Evolutionary conservation across 1,140 invertebrate genomes (phyloP).

Genomic region (Apis florea): DNA sequence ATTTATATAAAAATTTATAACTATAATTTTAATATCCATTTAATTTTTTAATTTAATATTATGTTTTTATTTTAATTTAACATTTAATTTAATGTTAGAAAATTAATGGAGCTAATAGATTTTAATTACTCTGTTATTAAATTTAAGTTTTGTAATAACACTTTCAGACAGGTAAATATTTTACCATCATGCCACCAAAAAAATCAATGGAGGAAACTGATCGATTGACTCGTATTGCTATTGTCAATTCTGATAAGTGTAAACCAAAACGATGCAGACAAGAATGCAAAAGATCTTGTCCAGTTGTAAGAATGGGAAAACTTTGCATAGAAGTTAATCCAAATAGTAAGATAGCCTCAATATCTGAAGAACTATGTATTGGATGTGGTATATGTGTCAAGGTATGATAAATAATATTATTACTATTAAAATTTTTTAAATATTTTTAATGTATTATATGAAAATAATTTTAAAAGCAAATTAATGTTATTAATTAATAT

Average conservation of each 20-base stretch:
- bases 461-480: too few relatives aligned
- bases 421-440: too few relatives aligned
- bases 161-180: conserved; percentile 26
- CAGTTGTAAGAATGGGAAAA: conserved; percentile 99
- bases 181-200: conserved; percentile 85
- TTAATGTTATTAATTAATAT: too few relatives aligned
- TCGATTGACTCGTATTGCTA: conserved; percentile 97
- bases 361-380: conserved; percentile 99
- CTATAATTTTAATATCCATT: neutral
- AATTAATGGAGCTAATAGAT: neutral
- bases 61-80: too few relatives aligned
- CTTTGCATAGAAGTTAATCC: conserved; percentile 99
- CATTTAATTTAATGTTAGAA: too few relatives aligned
- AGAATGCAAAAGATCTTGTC: conserved; percentile 99
- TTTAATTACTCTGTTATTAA: neutral
- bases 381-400: conserved; percentile 99
- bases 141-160: neutral
- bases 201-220: conserved; percentile 91
- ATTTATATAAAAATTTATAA: neutral
- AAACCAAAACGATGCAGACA: conserved; percentile 99
- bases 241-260: conserved; percentile 98
- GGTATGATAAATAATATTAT: conserved; percentile 77
- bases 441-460: too few relatives aligned
- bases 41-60: neutral
- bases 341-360: conserved; percentile 98